Evolutionary conservation across 37 sponge, comb jelly and placozoan genomes (phyloP), one percentile per base, ranked within the genome.

Genomic region (Aplysina aerophoba): DNA sequence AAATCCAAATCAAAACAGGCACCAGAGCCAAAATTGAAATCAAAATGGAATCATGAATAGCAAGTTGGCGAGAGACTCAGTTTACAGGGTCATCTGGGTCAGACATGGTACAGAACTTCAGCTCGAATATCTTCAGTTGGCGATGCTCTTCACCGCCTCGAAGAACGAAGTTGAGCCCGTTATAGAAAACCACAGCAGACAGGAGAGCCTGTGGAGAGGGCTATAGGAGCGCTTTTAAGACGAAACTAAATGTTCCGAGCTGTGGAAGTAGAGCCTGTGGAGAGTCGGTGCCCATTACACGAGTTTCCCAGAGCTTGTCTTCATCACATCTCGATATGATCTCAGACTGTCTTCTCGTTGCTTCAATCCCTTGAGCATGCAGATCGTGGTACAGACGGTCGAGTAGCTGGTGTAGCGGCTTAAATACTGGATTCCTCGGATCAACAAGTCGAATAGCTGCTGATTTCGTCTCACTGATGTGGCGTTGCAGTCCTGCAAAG

Each of bases 91-190:
- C 14, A 24, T 67, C 73, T 20, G 82, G 87, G 81, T 80, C 35
- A 1, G 59, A 38, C 16, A 87, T 73, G 4, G 36, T 20, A 54
- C 19, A 16, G 25, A 87, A 54, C 21, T 44, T 33, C 24, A 88
- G 50, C 50, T 78, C 84, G 25, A 79, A 88, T 59, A 83, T 63
- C 50, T 84, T 84, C 53, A 88, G 36, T 37, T 83, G 54, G 11
- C 89, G 53, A 36, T 84, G 79, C n/a, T n/a, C n/a, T n/a, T n/a
- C n/a, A n/a, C 89, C 89, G 21, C 84, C 84, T 31, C 80, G 41
- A 11, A 87, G 73, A 0, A 87, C 82, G 41, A 87, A 81, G 81
- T 87, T 81, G 16, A 87, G 15, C 22, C 87, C 87, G 81, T 87
- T 87, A 21, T 68, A 81, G 34, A 38, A 87, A 39, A 87, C 67